Percentiles rank a stretch among this genome's conserved stretches.
Conservation (phyloP, 2,888 invertebrate species). For the Harpalus rufipes region DNA sequence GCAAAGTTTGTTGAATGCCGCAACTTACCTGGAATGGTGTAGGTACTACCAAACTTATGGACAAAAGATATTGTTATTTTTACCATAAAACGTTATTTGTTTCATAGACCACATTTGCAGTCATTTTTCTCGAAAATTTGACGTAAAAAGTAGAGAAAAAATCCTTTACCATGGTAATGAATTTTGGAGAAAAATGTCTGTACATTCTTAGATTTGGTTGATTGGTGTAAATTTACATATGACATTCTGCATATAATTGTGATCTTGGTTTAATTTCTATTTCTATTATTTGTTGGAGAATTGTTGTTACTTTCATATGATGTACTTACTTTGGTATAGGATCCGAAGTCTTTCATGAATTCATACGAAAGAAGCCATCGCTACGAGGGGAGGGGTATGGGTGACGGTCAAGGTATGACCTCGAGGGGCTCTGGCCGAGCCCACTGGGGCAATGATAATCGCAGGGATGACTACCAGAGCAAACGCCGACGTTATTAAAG, state of each 20-base stretch:
- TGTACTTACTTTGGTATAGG: slow-evolving; percentile 62
- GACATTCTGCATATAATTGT: slow-evolving; percentile 57
- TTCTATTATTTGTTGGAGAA: slow-evolving; percentile 2
- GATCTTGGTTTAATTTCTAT: slow-evolving; percentile 53
- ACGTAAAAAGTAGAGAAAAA: no score
- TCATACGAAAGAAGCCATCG: slow-evolving; percentile 67
- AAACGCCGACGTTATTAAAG: slow-evolving; percentile 72
- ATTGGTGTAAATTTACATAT: slow-evolving; percentile 37
- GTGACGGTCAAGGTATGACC: slow-evolving; percentile 67
- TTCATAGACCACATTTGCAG: no score
- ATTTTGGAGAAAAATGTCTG: no score
- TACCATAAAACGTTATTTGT: no score
- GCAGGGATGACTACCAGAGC: slow-evolving; percentile 71
- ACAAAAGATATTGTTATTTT: no score
- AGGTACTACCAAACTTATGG: no score
- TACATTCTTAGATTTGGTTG: not conserved
- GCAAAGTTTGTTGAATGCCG: not conserved
- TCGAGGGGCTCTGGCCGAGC: slow-evolving; percentile 68
- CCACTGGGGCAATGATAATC: slow-evolving; percentile 71
- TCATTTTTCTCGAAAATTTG: no score
- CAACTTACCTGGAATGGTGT: no score
- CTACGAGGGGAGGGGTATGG: slow-evolving; percentile 67
- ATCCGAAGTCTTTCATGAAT: slow-evolving; percentile 67
- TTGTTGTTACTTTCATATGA: slow-evolving; percentile 41
- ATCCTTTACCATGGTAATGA: no score